Conservation (phyloP, 2,888 invertebrate genomes). For the Heterodera filipjevi region DNA sequence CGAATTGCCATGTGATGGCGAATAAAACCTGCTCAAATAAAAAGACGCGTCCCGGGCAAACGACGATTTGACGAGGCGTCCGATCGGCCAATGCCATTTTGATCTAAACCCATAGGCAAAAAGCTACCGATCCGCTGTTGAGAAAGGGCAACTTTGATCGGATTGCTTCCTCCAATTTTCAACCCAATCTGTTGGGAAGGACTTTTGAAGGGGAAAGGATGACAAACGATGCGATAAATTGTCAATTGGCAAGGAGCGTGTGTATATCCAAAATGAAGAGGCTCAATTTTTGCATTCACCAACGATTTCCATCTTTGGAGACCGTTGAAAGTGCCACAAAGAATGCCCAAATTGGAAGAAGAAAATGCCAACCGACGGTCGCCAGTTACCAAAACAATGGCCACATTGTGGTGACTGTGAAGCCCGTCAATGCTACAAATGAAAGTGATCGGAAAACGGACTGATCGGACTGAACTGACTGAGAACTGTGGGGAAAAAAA, state of each 20-base stretch:
- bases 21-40: slow-evolving; percentile 23
- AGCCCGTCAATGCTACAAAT: not conserved
- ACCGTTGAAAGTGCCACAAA: not conserved
- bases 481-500: slow-evolving; percentile 10
- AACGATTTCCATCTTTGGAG: too few relatives aligned
- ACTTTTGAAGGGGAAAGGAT: not conserved
- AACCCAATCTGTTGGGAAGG: slow-evolving; percentile 12
- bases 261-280: slow-evolving; percentile 13
- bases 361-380: not conserved
- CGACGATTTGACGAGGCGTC: slow-evolving; percentile 2
- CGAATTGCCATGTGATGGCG: not conserved
- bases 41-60: slow-evolving; percentile 25
- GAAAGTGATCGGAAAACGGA: not conserved
- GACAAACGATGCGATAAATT: slow-evolving; percentile 27
- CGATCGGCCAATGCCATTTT: not conserved
- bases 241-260: slow-evolving; percentile 28
- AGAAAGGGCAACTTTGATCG: slow-evolving; percentile 21
- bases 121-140: not conserved
- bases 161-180: not conserved
- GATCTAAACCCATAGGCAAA: not conserved
- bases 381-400: not conserved
- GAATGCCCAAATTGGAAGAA: not conserved
- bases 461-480: slow-evolving; percentile 5
- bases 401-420: not conserved
- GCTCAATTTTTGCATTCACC: not conserved